Evolutionary conservation across 2,113 vertebrate species (phyloP), one percentile per base, ranked within the genome.

Genomic region (Varanus salvator): DNA sequence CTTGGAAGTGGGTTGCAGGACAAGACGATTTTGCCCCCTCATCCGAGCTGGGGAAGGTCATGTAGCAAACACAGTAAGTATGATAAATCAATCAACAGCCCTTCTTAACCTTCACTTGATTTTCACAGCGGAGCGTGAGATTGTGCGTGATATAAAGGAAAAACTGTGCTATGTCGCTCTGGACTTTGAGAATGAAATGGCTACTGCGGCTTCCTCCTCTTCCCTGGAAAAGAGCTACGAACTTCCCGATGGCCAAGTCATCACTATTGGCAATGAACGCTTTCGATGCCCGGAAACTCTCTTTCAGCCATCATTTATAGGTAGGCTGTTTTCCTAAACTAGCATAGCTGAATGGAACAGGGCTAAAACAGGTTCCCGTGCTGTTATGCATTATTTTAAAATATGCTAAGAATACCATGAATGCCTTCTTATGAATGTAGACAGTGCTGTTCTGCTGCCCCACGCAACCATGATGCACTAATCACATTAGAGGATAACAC

Each of bases 171-270:
- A 97, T 0, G 96, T 98, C 91, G 97, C 97, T 93, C 93, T 98
- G 96, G 98, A 98, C 98, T 98, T 98, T 91, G 98, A 98, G 97
- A 98, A 98, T 27, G 97, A 98, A 97, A 98, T 98, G 98, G 97
- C 97, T 91, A 96, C 96, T 87, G 97, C 98, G 80, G 97, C 98
- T 92, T 97, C 97, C 86, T 98, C 98, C 90, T 98, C 98, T 66
- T 98, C 97, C 85, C 97, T 97, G 95, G 98, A 98, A 95, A 98
- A 98, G 96, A 98, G 97, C 96, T 97, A 98, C 69, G 97, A 98
- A 97, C 96, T 98, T 93, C 97, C 98, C 92, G 97, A 98, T 80
- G 97, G 98, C 84, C 97, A 98, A 95, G 97, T 98, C 94, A 98
- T 98, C 96, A 98, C 97, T 95, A 97, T 95, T 91, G 98, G 98